Conservation (phyloP, 1,140 invertebrate genomes). For the Calliphora vicina region DNA sequence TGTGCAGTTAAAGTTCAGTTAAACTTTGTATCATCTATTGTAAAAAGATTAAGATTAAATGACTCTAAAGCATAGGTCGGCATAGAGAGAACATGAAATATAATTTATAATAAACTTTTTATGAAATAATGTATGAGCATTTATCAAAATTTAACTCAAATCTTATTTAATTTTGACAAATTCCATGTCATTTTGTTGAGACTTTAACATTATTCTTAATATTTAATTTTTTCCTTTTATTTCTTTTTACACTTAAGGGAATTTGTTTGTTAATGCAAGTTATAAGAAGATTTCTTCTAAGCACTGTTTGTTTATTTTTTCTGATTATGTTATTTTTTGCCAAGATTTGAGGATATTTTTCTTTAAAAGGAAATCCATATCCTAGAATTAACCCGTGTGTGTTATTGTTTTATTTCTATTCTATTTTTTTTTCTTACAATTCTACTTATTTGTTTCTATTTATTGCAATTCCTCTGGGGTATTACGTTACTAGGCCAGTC, state of each 20-base stretch:
- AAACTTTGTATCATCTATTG: too few species aligned
- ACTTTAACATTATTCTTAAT: neutral
- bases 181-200: neutral
- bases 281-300: neutral
- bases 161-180: neutral
- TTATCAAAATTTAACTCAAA: too few species aligned
- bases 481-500: constrained; percentile 8
- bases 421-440: neutral
- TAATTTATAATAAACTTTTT: too few species aligned
- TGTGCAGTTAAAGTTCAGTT: too few species aligned
- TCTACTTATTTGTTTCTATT: neutral
- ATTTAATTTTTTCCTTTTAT: neutral
- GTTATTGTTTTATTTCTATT: neutral
- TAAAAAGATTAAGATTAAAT: too few species aligned
- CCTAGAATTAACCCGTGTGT: constrained; percentile 12
- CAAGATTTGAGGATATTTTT: neutral
- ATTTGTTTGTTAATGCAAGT: neutral
- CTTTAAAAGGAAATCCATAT: neutral
- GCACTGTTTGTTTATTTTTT: neutral
- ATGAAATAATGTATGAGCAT: too few species aligned
- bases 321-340: neutral
- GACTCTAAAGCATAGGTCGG: too few species aligned
- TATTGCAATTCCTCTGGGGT: constrained; percentile 4
- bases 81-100: too few species aligned
- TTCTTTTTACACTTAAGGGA: neutral